Evolutionary conservation across 2,888 invertebrate species (phyloP).

Genomic region (Orchestes rusci): DNA sequence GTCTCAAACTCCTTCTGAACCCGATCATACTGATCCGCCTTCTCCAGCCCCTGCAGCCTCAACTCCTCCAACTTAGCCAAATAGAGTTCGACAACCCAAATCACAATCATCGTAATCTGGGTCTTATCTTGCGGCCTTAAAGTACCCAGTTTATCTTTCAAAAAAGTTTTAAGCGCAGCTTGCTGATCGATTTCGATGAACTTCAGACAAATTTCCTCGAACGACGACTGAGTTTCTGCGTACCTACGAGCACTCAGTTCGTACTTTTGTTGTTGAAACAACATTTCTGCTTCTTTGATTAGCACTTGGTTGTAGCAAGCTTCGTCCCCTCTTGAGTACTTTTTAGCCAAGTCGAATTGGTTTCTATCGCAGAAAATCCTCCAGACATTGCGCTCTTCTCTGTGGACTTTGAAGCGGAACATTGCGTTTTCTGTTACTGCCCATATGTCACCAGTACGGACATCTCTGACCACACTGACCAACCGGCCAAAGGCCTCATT

Average conservation of each 20-base stretch:
- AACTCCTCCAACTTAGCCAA: conserved; percentile 80
- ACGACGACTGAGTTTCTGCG: conserved; percentile 84
- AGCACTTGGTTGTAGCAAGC: conserved; percentile 68
- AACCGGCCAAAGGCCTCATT: conserved; percentile 74
- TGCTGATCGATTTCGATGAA: conserved; percentile 73
- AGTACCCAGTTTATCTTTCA: conserved; percentile 73
- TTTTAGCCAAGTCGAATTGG: conserved; percentile 80
- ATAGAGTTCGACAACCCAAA: conserved; percentile 92
- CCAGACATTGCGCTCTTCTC: conserved; percentile 85
- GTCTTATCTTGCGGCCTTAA: conserved; percentile 71
- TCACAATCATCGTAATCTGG: conserved; percentile 84
- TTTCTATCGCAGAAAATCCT: conserved; percentile 79
- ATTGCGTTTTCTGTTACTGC: conserved; percentile 77
- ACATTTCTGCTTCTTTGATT: conserved; percentile 79
- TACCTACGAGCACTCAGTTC: conserved; percentile 80
- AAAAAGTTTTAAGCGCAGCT: conserved; percentile 79
- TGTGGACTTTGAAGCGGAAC: conserved; percentile 75
- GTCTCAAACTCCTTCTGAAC: conserved; percentile 71
- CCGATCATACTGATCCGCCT: conserved; percentile 46
- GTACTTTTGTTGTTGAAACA: conserved; percentile 72
- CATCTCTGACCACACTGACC: conserved; percentile 74
- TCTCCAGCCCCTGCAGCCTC: conserved; percentile 44
- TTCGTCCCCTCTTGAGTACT: conserved; percentile 74
- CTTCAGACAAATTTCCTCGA: conserved; percentile 90
- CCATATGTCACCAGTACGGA: conserved; percentile 72